These are phyloP conservation scores for Chrysomela aeneicollis DNA, from an alignment of 2,888 invertebrate genomes.

Conservation along the genomic window DNA sequence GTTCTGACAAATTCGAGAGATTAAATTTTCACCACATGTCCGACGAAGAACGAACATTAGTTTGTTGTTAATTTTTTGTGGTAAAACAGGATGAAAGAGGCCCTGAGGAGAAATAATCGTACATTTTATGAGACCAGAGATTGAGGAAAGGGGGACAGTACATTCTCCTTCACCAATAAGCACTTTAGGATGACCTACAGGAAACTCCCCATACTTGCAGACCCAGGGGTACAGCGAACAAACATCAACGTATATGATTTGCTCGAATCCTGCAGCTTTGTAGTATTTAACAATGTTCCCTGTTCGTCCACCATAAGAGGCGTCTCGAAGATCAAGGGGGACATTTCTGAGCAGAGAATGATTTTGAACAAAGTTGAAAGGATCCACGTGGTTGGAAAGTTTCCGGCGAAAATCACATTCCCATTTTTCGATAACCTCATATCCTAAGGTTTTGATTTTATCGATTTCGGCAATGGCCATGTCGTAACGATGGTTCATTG, in stretches of 20 bases:
- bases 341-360: constrained; percentile 19
- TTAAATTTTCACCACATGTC: too few species aligned
- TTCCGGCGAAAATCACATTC: background rate
- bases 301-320: constrained; percentile 36
- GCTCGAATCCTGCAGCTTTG: constrained; percentile 18
- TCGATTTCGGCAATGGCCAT: constrained; percentile 19
- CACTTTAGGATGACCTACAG: constrained; percentile 47
- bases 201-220: constrained; percentile 47
- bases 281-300: constrained; percentile 23
- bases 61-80: too few species aligned
- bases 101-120: too few species aligned
- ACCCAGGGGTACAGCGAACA: constrained; percentile 45
- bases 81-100: too few species aligned
- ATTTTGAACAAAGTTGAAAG: background rate
- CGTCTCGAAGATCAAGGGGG: constrained; percentile 37
- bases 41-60: too few species aligned
- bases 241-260: constrained; percentile 47
- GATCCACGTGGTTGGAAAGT: constrained; percentile 3
- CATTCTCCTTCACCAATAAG: too few species aligned
- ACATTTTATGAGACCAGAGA: too few species aligned
- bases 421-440: too few species aligned
- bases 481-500: constrained; percentile 15
- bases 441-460: background rate
- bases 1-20: too few species aligned
- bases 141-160: too few species aligned